A percentile compares a stretch with the other conserved stretches of the same genome.
phyloP scores from a whole-genome alignment of 2,797 vertebrate genomes.

The Stomatorhinus walkeri region DNA sequence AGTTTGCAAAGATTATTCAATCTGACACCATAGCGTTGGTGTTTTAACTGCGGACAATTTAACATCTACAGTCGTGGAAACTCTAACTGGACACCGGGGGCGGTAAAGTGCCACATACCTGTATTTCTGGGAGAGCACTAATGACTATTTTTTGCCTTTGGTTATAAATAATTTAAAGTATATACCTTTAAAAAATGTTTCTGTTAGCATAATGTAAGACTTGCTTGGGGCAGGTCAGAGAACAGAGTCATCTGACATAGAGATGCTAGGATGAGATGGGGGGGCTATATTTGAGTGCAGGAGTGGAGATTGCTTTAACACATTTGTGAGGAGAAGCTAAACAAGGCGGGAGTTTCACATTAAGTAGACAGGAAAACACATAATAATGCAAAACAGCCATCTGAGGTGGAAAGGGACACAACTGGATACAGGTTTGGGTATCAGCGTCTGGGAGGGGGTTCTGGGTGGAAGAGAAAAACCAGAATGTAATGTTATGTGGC shows the following conservation, averaged over 20 bases:
- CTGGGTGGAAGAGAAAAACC: not conserved
- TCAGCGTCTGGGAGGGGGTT: not conserved
- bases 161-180: not conserved
- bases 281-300: not conserved
- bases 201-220: not conserved
- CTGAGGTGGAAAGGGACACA: not conserved
- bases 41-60: not conserved
- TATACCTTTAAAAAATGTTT: not conserved
- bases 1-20: constrained; percentile 33
- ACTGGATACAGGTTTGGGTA: not conserved
- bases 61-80: not conserved
- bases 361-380: not conserved
- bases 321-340: not conserved
- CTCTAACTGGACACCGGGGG: not conserved
- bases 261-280: not conserved
- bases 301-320: not conserved
- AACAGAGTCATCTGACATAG: not conserved
- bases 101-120: not conserved
- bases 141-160: not conserved
- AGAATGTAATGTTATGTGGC: not conserved
- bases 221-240: not conserved
- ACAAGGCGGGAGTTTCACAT: not conserved
- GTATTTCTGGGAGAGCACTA: not conserved
- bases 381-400: not conserved
- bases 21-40: not conserved